Evolutionary conservation across 2,888 invertebrate genomes (phyloP).

Genomic region (Ophioninae sp.): DNA sequence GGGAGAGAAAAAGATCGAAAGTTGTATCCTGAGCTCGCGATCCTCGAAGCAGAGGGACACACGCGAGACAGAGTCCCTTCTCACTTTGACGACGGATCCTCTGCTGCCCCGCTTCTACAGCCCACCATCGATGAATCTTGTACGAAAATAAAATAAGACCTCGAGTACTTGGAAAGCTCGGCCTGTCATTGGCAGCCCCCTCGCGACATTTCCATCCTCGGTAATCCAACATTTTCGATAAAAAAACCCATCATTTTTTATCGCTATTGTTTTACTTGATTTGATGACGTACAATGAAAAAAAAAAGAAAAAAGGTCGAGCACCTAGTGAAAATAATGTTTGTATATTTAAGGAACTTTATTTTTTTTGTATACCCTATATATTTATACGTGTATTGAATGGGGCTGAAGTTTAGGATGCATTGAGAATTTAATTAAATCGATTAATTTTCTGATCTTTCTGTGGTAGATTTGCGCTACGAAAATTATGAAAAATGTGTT

Average conservation of each 20-base stretch:
- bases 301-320: neutral
- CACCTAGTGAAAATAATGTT: no score
- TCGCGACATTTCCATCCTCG: constrained; percentile 8
- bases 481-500: no score
- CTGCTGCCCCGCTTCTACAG: constrained; percentile 38
- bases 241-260: neutral
- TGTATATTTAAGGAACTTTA: no score
- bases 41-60: constrained; percentile 56
- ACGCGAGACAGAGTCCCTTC: constrained; percentile 56
- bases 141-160: constrained; percentile 23
- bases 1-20: constrained; percentile 19
- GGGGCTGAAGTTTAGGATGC: no score
- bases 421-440: no score
- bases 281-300: neutral
- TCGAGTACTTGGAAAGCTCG: neutral
- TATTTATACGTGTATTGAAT: no score
- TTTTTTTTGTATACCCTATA: no score
- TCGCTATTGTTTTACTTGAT: neutral
- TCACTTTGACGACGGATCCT: constrained; percentile 40
- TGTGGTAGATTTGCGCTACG: no score
- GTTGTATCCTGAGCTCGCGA: constrained; percentile 25
- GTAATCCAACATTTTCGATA: neutral
- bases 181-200: constrained; percentile 5
- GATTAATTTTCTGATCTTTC: no score
- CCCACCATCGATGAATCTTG: constrained; percentile 39